phyloP scores from a whole-genome alignment of 1,140 invertebrate genomes.

The Lordiphosa clarofinis region DNA sequence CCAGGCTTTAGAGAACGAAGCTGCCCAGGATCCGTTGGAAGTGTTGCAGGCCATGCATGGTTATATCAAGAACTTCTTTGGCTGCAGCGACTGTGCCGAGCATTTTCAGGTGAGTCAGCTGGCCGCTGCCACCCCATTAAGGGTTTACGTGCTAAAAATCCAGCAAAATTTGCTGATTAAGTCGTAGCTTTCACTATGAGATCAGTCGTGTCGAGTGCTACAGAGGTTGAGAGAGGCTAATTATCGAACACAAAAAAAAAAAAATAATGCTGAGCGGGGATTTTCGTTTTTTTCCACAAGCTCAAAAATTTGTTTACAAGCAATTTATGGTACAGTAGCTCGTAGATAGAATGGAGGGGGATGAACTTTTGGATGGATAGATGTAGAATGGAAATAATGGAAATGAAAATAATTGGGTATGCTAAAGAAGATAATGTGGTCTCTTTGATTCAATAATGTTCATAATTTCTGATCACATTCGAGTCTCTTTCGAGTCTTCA shows the following conservation, averaged over 20 bases:
- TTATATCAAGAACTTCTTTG: constrained; percentile 96
- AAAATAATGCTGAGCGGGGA: not conserved
- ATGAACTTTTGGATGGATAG: too few relatives aligned
- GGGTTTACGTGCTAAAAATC: constrained; percentile 33
- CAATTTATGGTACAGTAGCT: too few relatives aligned
- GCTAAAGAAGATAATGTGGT: too few relatives aligned
- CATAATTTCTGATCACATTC: too few relatives aligned
- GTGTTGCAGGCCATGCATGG: constrained; percentile 91
- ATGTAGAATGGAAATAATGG: too few relatives aligned
- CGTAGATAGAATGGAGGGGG: too few relatives aligned
- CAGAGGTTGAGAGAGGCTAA: not conserved
- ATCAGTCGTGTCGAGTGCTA: not conserved
- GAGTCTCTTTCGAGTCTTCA: too few relatives aligned
- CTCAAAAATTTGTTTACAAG: too few relatives aligned
- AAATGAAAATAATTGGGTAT: too few relatives aligned
- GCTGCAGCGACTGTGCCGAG: constrained; percentile 92
- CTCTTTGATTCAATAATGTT: too few relatives aligned
- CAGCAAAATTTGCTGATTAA: constrained; percentile 33
- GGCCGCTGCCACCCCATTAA: not conserved
- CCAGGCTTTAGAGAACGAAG: constrained; percentile 83
- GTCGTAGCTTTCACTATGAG: constrained; percentile 4
- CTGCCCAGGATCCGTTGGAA: constrained; percentile 82
- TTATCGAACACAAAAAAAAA: constrained; percentile 12
- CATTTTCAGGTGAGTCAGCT: constrained; percentile 87
- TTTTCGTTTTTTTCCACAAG: too few relatives aligned